A percentile compares a stretch with the other conserved stretches of the same genome.
phyloP scores from a whole-genome alignment of 2,797 vertebrate species.

The Acanthopagrus latus region DNA sequence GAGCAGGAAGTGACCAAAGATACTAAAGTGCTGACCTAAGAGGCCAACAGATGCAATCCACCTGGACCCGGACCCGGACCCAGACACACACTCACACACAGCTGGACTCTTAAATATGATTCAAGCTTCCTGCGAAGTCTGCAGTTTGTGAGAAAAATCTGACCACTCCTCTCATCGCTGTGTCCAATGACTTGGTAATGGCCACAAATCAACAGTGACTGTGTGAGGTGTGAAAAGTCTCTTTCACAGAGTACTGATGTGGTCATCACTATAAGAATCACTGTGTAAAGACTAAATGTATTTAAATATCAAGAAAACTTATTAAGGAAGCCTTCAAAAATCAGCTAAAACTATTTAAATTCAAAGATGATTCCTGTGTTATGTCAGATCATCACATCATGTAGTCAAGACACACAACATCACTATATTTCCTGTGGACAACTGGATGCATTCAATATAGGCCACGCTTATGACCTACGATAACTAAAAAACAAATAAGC shows the following conservation, averaged over 20 bases:
- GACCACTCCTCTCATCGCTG: not conserved
- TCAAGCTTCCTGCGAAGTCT: slow-evolving; percentile 16
- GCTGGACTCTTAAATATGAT: slow-evolving; percentile 31
- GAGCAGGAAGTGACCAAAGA: slow-evolving; percentile 43
- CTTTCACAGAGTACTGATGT: not conserved
- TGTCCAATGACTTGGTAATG: slow-evolving; percentile 1
- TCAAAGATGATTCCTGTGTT: not conserved
- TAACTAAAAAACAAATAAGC: not conserved
- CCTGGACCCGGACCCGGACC: slow-evolving; percentile 27
- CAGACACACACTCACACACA: slow-evolving; percentile 16
- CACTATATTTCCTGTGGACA: not conserved
- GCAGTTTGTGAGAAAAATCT: not conserved
- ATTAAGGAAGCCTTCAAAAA: not conserved
- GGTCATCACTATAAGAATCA: not conserved
- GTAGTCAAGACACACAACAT: not conserved
- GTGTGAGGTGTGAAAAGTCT: not conserved
- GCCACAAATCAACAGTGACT: slow-evolving; percentile 10
- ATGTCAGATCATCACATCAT: not conserved
- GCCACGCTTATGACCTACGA: no score
- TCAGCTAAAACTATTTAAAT: not conserved
- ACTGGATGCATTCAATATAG: no score
- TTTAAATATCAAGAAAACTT: not conserved
- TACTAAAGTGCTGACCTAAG: slow-evolving; percentile 35
- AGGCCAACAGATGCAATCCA: slow-evolving; percentile 41
- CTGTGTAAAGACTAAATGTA: not conserved